Conservation (phyloP, 2,888 invertebrate species). For the Erebia palarica region DNA sequence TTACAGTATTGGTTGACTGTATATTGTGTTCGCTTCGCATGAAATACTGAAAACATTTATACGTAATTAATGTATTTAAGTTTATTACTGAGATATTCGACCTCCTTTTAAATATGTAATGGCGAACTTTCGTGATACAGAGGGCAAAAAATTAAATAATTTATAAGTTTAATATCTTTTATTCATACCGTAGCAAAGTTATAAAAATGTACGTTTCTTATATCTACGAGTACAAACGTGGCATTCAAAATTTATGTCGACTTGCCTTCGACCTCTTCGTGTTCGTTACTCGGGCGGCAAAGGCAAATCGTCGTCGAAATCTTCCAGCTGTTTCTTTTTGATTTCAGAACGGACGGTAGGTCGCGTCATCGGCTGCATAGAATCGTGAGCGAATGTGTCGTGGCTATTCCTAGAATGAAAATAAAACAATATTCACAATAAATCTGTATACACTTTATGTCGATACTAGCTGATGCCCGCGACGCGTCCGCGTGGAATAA, state of each 20-base stretch:
- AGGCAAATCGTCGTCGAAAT: conserved; percentile 73
- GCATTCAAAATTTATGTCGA: not conserved
- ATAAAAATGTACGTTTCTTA: conserved; percentile 19
- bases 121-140: not conserved
- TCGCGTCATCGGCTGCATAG: conserved; percentile 53
- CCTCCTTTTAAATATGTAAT: not conserved
- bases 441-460: too few relatives aligned
- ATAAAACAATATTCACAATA: conserved; percentile 38
- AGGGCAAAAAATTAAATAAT: conserved; percentile 13
- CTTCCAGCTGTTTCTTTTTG: conserved; percentile 60
- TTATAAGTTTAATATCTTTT: conserved; percentile 18
- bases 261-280: not conserved
- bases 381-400: conserved; percentile 48
- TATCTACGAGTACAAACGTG: not conserved
- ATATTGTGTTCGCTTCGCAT: not conserved
- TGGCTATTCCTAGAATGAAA: conserved; percentile 40
- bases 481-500: too few relatives aligned
- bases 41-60: not conserved
- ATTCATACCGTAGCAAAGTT: conserved; percentile 25
- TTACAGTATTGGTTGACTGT: not conserved
- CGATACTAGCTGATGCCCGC: too few relatives aligned
- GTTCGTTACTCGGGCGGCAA: conserved; percentile 68
- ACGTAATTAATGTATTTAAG: not conserved
- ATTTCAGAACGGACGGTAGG: conserved; percentile 51
- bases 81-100: not conserved